Evolutionary conservation across 1,140 invertebrate genomes (phyloP).

Genomic region (Orchestia grillus): DNA sequence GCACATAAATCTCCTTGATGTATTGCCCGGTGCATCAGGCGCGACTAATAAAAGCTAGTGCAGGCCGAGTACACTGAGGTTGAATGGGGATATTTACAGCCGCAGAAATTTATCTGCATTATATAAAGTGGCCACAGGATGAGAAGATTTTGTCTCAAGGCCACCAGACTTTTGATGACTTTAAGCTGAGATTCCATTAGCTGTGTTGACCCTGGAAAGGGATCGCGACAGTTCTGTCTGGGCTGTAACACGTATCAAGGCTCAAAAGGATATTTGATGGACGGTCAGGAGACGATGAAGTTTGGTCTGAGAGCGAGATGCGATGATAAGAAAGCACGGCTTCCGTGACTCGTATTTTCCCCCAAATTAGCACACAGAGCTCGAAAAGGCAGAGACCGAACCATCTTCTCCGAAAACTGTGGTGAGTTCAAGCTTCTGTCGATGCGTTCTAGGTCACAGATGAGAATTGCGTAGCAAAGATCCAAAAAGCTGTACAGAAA

Average conservation of each 20-base stretch:
- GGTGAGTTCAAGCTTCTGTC: not conserved
- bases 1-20: not conserved
- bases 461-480: not conserved
- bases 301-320: not conserved
- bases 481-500: not conserved
- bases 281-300: not conserved
- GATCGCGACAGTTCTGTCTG: not conserved
- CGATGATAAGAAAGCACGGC: not conserved
- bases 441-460: not conserved
- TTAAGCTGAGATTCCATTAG: constrained; percentile 27
- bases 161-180: not conserved
- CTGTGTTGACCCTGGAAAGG: not conserved
- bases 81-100: constrained; percentile 39
- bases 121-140: not conserved
- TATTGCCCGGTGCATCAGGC: not conserved
- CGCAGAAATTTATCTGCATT: not conserved
- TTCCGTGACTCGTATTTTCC: not conserved
- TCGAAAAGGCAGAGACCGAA: not conserved
- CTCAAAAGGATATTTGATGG: constrained; percentile 27
- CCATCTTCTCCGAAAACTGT: not conserved
- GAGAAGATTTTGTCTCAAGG: not conserved
- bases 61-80: not conserved
- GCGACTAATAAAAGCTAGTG: not conserved
- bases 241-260: not conserved
- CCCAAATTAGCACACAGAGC: not conserved